Evolutionary conservation across 2,797 vertebrate species (phyloP).

Genomic region (Ciconia nigra): DNA sequence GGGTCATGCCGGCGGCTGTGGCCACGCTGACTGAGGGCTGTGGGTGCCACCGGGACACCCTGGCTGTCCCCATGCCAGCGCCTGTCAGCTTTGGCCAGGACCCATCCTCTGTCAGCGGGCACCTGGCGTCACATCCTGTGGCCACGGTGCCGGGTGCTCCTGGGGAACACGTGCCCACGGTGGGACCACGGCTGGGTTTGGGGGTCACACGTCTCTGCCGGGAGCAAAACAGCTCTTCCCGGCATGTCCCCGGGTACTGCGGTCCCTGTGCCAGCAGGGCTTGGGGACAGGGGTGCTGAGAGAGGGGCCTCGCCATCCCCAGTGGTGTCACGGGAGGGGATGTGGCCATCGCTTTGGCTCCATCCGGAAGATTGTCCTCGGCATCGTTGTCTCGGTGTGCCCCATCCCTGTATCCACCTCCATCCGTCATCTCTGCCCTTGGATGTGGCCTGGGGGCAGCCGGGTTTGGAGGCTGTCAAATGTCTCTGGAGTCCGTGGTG

Average conservation of each 20-base stretch:
- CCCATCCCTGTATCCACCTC: not conserved
- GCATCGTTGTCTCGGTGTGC: rapidly evolving
- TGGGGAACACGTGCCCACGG: rapidly evolving
- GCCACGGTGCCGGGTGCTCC: not conserved
- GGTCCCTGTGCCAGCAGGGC: not conserved
- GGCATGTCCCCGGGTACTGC: rapidly evolving
- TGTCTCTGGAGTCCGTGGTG: not conserved
- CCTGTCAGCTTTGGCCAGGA: not conserved
- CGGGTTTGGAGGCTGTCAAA: not conserved
- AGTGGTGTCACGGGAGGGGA: not conserved
- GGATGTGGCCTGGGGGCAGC: not conserved
- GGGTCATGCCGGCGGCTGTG: not conserved
- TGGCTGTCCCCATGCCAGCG: not conserved
- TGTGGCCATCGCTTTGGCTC: rapidly evolving
- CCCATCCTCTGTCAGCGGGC: not conserved
- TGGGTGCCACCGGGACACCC: not conserved
- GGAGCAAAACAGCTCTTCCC: not conserved
- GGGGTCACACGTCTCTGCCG: not conserved
- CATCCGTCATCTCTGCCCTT: rapidly evolving
- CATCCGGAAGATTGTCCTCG: rapidly evolving
- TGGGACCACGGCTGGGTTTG: rapidly evolving
- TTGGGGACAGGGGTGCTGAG: not conserved
- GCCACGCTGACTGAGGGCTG: not conserved
- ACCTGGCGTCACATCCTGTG: not conserved
- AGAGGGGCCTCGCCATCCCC: rapidly evolving